Conservation (phyloP, 2,797 vertebrate species). For the Myotis myotis region DNA sequence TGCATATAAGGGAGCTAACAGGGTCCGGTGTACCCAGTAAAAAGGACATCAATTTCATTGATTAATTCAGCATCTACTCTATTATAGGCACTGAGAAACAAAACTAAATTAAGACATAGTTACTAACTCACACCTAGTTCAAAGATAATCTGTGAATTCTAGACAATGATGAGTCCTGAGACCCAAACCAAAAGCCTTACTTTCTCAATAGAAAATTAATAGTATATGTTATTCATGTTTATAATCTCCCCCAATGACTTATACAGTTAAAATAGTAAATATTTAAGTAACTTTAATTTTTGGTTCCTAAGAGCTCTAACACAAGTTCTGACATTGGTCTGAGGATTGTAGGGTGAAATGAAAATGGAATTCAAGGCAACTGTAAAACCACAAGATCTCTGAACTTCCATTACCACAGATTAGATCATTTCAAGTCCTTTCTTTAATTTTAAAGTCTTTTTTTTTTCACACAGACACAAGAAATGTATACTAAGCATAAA, state of each 20-base stretch:
- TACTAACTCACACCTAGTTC: not conserved
- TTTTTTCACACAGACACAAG: not conserved
- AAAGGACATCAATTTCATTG: not conserved
- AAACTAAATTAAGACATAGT: not conserved
- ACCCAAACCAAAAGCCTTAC: slow-evolving; percentile 11
- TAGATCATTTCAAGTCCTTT: not conserved
- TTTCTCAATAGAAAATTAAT: slow-evolving; percentile 19
- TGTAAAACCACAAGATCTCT: not conserved
- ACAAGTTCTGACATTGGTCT: not conserved
- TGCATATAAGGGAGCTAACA: not conserved
- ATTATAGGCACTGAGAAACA: not conserved
- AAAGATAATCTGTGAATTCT: slow-evolving; percentile 20
- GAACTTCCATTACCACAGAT: not conserved
- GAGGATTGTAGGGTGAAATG: slow-evolving; percentile 3
- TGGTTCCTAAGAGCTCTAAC: not conserved
- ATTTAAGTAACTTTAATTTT: slow-evolving; percentile 19
- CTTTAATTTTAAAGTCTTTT: slow-evolving; percentile 7
- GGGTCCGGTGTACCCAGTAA: not conserved
- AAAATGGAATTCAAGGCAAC: slow-evolving; percentile 38
- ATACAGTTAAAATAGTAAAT: not conserved
- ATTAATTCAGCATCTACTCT: not conserved
- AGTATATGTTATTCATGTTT: not conserved
- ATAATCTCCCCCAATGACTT: not conserved
- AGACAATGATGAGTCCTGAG: not conserved
- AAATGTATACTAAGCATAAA: not conserved